phyloP scores from a whole-genome alignment of 2,113 vertebrate species.

The Microtus pennsylvanicus region DNA sequence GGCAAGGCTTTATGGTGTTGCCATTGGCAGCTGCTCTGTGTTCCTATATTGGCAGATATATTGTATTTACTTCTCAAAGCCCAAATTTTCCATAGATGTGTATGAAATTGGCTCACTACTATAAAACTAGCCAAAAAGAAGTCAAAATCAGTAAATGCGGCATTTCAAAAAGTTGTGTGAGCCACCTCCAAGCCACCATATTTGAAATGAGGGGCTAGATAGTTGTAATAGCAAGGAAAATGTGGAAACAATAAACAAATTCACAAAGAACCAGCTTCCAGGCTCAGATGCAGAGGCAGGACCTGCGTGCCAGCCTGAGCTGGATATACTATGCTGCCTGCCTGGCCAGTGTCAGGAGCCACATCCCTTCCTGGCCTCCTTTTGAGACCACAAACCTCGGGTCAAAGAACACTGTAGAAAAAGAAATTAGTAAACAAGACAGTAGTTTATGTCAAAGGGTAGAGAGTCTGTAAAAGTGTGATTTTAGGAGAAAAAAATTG shows the following conservation, averaged over 20 bases:
- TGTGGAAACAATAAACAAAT: neutral
- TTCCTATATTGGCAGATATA: neutral
- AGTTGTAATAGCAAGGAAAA: too few relatives aligned
- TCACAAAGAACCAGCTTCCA: neutral
- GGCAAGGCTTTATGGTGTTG: too few relatives aligned
- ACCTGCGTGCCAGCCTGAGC: rapidly evolving
- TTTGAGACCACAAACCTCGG: neutral
- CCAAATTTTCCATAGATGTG: neutral
- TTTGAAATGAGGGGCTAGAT: neutral
- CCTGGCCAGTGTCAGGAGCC: neutral
- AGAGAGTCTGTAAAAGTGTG: neutral
- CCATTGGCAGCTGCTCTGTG: neutral
- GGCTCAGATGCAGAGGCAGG: neutral
- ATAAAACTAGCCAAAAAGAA: neutral
- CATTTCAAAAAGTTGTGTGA: neutral
- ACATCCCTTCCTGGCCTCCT: neutral
- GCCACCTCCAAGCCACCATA: too few relatives aligned
- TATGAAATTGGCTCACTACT: neutral
- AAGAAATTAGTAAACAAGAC: neutral
- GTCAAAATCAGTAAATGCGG: neutral
- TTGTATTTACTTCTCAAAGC: neutral
- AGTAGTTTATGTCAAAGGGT: neutral
- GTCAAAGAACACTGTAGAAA: neutral
- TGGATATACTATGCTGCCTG: rapidly evolving
- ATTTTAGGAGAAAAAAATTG: neutral